Conservation (phyloP, 1,140 invertebrate species). For the Charaxes varanes region DNA sequence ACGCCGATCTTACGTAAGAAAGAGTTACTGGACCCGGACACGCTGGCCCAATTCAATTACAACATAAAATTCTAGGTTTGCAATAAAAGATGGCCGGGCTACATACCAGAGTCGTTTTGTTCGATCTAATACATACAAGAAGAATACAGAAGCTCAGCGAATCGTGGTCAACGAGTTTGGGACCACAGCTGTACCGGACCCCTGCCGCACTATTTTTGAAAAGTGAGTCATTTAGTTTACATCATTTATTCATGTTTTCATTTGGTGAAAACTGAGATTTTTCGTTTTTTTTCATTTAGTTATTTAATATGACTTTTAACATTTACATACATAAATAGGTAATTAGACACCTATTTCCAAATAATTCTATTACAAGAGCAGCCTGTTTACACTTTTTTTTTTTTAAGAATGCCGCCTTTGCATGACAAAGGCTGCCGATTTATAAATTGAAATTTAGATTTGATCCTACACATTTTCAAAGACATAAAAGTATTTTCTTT, state of each 20-base stretch:
- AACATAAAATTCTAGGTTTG: conserved; percentile 74
- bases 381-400: not conserved
- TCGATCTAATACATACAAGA: conserved; percentile 81
- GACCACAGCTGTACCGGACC: conserved; percentile 84
- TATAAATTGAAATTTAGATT: not conserved
- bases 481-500: not conserved
- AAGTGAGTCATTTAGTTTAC: too few relatives aligned
- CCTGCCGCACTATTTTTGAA: conserved; percentile 85
- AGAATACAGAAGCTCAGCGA: conserved; percentile 81
- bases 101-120: conserved; percentile 88
- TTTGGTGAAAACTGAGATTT: too few relatives aligned
- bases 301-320: too few relatives aligned
- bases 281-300: too few relatives aligned
- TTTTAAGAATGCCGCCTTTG: too few relatives aligned
- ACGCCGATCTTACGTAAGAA: too few relatives aligned
- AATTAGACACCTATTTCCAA: too few relatives aligned
- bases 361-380: too few relatives aligned
- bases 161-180: conserved; percentile 91
- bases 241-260: too few relatives aligned
- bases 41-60: not conserved
- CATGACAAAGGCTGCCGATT: too few relatives aligned
- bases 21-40: too few relatives aligned
- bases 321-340: too few relatives aligned
- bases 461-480: not conserved
- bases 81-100: conserved; percentile 79